Conservation (phyloP, 2,113 vertebrate genomes). For the Dendrocopos noguchii region DNA sequence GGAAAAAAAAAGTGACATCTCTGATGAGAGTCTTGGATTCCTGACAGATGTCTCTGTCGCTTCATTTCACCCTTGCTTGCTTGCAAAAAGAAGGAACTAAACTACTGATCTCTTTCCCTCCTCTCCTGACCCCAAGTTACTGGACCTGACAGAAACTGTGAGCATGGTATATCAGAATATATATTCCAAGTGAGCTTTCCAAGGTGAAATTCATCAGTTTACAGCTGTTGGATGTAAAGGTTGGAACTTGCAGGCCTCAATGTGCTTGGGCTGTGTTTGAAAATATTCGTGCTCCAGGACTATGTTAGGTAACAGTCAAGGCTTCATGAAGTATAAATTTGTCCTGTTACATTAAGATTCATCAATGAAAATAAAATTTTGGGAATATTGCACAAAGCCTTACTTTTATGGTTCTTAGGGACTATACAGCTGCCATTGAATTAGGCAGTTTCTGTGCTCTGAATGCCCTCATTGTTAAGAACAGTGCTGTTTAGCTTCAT, state of each 20-base stretch:
- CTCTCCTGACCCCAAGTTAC: slow-evolving; percentile 12
- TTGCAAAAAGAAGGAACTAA: slow-evolving; percentile 31
- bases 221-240: slow-evolving; percentile 2
- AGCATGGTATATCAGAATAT: not conserved
- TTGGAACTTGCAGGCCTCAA: not conserved
- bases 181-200: slow-evolving; percentile 21
- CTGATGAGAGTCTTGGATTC: slow-evolving; percentile 36
- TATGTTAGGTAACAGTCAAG: slow-evolving; percentile 2
- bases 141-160: slow-evolving; percentile 35
- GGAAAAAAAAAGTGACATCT: not conserved
- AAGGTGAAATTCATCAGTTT: slow-evolving; percentile 10
- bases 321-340: not conserved
- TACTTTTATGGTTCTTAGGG: slow-evolving; percentile 40
- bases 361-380: slow-evolving; percentile 56
- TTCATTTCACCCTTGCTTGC: slow-evolving; percentile 44
- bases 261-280: not conserved
- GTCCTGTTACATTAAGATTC: slow-evolving; percentile 15
- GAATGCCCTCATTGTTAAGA: slow-evolving; percentile 60
- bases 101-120: slow-evolving; percentile 30
- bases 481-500: slow-evolving; percentile 14
- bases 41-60: slow-evolving; percentile 10
- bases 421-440: slow-evolving; percentile 49
- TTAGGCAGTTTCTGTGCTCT: slow-evolving; percentile 41
- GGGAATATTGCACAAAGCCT: slow-evolving; percentile 33
- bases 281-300: not conserved